Base-by-base conservation (phyloP, 2,797 vertebrate species). In the Carduelis carduelis region DNA sequence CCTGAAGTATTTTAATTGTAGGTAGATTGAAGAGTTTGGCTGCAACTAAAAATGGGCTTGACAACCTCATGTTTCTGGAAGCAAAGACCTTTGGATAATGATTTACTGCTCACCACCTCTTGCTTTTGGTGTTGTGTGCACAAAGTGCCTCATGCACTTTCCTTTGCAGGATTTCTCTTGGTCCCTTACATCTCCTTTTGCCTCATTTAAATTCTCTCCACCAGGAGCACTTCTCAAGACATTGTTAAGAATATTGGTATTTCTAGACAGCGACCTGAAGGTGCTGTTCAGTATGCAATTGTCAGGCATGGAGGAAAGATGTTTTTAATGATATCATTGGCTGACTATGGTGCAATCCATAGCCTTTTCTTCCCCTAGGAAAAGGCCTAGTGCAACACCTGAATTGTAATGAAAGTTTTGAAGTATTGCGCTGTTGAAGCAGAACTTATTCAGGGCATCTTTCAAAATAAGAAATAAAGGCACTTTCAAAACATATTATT, bases 161-260 rank as follows among this genome's bases (percentile, higher is more conserved):
- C 65, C n/a, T 87, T 78, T 81, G 6, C 1, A 2, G 16, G 5
- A 39, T 70, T 87, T 89, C n/a, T 92, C 27, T 74, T 65, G 30
- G 55, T 72, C 34, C 10, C 57, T 60, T 70, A 22, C 4, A 4
- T 83, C 35, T 91, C 30, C 56, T 90, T 94, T 76, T 0, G 0
- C 56, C 47, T 90, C 66, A 50, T 94, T 91, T 76, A 90, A 94
- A 94, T 92, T 93, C 79, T 85, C 3, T 70, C 52, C 49, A 34
- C 9, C 46, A 53, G 69, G 44, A 87, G 57, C 39, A 8, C 27
- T 92, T 82, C 56, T 77, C 23, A 60, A 74, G 92, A 57, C 44
- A 32, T 4, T 81, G 44, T 83, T 81, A 72, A 71, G 69, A 89
- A 21, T 26, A 78, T 44, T 56, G 53, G 32, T 83, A 74, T 81